Evolutionary conservation across 2,113 vertebrate genomes (phyloP), one percentile per base, ranked within the genome.

Genomic region (Amphiprion percula): DNA sequence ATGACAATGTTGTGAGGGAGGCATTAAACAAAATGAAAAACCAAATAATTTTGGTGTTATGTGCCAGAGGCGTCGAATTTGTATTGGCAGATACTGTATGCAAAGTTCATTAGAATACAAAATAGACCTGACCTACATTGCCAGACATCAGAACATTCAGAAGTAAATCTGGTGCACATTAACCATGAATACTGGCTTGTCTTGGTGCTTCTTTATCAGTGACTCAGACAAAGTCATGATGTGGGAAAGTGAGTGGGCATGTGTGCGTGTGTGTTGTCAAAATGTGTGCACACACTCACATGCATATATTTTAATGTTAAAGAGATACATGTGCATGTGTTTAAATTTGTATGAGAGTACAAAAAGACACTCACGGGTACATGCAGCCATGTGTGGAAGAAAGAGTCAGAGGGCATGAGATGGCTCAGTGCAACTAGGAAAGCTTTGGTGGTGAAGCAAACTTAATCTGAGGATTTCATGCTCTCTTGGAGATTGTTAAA

Each of bases 151-250:
- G 68, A 74, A 71, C 73, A 55, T 80, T 74, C n/a, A 79, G 52
- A 80, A 74, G 71, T 49, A 67, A 80, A 83, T 82, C 64, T 75
- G 73, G 41, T 83, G 64, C 62, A 69, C 23, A 69, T 55, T 80
- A 33, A 53, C 28, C 52, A 61, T 53, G 14, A 74, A 70, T 58
- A 50, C 49, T 63, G 54, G 64, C 82, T 84, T 12, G 23, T 87
- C 63, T 70, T 62, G 82, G 50, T 69, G 72, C 79, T 16, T 69
- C 61, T 74, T 77, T 80, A 11, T 77, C 61, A 39, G 28, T 85
- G 89, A 88, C 79, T 90, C 77, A 87, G 79, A 69, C 68, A 60
- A 91, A 84, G 72, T 85, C 84, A 81, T 88, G 73, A 66, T 81
- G 80, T 87, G 76, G 60, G 80, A 89, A 84, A 64, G 41, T 44